Evolutionary conservation across 2,113 vertebrate species (phyloP), one percentile per base, ranked within the genome.

Genomic region (Toxotes chatareus): DNA sequence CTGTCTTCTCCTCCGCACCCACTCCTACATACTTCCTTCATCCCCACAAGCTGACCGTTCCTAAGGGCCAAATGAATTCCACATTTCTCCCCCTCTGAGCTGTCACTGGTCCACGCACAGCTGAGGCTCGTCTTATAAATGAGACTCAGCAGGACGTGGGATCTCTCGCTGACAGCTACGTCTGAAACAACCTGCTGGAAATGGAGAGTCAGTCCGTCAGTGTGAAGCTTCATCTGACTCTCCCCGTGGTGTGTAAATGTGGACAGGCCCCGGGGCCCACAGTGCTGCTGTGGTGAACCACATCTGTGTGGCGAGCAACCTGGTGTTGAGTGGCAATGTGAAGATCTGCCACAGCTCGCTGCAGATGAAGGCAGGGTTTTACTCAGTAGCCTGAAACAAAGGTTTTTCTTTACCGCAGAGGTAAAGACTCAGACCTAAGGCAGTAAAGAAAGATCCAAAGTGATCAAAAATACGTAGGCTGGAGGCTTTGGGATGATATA

Each of bases 1-100:
- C 75, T 68, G 70, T 72, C 73, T 61, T 66, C 62, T 70, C 66
- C 84, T 74, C 68, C 57, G 6, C 67, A 73, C 51, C 72, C 63
- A 73, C 83, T 66, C 86, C 80, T 83, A 66, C 81, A 86, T 60
- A 60, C 66, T 82, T 87, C 76, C 80, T 72, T 69, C 71, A 5
- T 31, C 83, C 65, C 42, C 67, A 27, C 31, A 3, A 73, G 56
- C 70, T 67, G 66, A 95, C 95, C 38, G 51, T 94, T 96, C 96
- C 95, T 96, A 94, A 94, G 96, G 96, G 95, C 96, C 96, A 96
- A 96, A 98, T 97, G 94, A 95, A 95, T 96, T 96, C 96, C 97
- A 97, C 95, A 96, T 97, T 96, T 88, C 84, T 83, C 96, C 95
- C 96, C 94, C 94, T 95, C 95, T 90, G 95, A 95, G 95, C 96